Conservation (phyloP, 2,888 invertebrate species). For the Campaea margaritaria region DNA sequence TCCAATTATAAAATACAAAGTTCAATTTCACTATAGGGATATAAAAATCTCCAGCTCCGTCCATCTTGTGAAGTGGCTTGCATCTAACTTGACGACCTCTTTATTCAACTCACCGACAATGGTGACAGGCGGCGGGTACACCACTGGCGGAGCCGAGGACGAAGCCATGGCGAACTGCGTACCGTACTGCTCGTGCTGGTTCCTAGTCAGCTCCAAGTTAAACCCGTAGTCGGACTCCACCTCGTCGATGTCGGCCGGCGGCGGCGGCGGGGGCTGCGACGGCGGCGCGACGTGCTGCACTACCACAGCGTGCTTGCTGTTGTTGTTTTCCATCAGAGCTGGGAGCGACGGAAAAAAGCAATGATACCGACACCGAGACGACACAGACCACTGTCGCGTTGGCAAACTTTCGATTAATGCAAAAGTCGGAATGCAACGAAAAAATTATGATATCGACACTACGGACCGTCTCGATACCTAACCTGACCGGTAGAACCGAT, state of each 20-base stretch:
- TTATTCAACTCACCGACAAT: conserved; percentile 74
- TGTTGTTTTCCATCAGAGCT: conserved; percentile 72
- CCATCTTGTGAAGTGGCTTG: not conserved
- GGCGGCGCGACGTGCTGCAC: conserved; percentile 65
- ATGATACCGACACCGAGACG: conserved; percentile 44
- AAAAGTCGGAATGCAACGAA: no score
- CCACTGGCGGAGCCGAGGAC: conserved; percentile 38
- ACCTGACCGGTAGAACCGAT: no score
- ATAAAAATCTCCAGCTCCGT: not conserved
- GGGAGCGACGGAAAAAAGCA: conserved; percentile 63
- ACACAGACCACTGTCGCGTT: conserved; percentile 31
- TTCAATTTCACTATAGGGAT: not conserved
- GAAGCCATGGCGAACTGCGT: conserved; percentile 84
- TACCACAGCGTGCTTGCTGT: conserved; percentile 55
- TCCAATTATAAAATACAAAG: not conserved
- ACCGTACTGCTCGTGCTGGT: conserved; percentile 90
- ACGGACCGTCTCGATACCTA: no score
- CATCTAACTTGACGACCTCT: conserved; percentile 3
- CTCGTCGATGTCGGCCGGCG: conserved; percentile 69
- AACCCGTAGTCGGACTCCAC: conserved; percentile 84
- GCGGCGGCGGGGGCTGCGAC: conserved; percentile 82
- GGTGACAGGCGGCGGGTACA: conserved; percentile 64
- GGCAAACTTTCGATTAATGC: conserved; percentile 33
- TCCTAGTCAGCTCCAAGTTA: conserved; percentile 89
- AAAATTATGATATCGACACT: no score